Conservation (phyloP, 2,113 vertebrate species). For the Daubentonia madagascariensis region DNA sequence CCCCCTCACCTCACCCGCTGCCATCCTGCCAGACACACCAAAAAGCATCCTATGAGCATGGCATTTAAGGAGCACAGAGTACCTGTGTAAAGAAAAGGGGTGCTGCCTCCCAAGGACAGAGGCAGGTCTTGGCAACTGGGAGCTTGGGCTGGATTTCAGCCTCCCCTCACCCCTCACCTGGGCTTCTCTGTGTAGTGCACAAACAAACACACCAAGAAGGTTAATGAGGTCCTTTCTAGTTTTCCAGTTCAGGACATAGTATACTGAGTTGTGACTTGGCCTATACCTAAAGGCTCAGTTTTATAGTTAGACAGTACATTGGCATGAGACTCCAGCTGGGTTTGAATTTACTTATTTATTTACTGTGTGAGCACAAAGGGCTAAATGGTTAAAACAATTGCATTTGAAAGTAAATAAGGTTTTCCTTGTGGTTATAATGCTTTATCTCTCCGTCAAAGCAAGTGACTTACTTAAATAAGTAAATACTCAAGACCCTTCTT, state of each 20-base stretch:
- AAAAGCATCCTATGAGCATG: neutral
- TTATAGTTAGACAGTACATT: neutral
- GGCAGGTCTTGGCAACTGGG: neutral
- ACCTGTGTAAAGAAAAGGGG: too few species aligned
- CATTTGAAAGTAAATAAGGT: neutral
- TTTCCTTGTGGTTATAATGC: neutral
- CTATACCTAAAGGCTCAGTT: neutral
- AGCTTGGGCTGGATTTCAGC: neutral
- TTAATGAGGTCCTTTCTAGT: neutral
- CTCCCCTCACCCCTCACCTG: neutral
- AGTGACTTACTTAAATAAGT: neutral
- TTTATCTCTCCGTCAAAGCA: neutral
- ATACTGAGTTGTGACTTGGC: neutral
- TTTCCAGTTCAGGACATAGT: neutral
- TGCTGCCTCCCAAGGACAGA: neutral
- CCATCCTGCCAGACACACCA: neutral
- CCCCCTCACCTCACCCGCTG: fast-evolving
- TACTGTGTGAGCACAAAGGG: neutral
- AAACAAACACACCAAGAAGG: neutral
- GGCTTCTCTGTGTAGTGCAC: neutral
- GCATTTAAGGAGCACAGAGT: neutral
- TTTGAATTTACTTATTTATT: neutral
- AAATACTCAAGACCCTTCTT: neutral
- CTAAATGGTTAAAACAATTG: neutral
- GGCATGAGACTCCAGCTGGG: neutral